Evolutionary conservation across 1,140 invertebrate species (phyloP).

Genomic region (Drosophila hydei): DNA sequence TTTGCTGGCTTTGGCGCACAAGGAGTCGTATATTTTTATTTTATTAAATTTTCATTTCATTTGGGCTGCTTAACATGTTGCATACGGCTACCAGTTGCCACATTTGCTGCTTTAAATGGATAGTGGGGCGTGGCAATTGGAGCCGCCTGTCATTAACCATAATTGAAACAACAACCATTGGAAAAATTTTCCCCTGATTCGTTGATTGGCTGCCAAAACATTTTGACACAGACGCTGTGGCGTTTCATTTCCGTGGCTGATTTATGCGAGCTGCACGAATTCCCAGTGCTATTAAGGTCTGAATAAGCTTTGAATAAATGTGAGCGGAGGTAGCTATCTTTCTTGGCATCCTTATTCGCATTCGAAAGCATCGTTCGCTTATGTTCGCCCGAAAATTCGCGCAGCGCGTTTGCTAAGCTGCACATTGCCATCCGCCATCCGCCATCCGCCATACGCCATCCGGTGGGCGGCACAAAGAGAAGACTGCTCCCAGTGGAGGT

Average conservation of each 20-base stretch:
- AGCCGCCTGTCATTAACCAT: constrained; percentile 63
- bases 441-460: constrained; percentile 23
- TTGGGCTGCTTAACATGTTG: constrained; percentile 75
- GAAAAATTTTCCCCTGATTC: constrained; percentile 50
- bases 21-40: constrained; percentile 64
- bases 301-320: constrained; percentile 39
- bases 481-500: constrained; percentile 34
- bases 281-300: constrained; percentile 46
- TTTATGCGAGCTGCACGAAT: constrained; percentile 36
- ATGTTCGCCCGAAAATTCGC: not conserved
- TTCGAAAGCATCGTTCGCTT: not conserved
- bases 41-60: constrained; percentile 83
- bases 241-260: constrained; percentile 38
- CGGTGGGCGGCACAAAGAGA: no score
- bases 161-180: constrained; percentile 58
- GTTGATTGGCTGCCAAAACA: constrained; percentile 67
- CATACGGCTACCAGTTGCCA: constrained; percentile 38
- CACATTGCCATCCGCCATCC: constrained; percentile 17
- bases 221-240: constrained; percentile 52
- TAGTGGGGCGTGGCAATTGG: constrained; percentile 16
- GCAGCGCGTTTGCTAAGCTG: constrained; percentile 21
- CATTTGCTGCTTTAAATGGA: constrained; percentile 27
- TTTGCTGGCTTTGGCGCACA: constrained; percentile 19
- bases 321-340: constrained; percentile 33
- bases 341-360: constrained; percentile 7